Conservation (phyloP, 2,113 vertebrate genomes). For the Mustela nigripes region DNA sequence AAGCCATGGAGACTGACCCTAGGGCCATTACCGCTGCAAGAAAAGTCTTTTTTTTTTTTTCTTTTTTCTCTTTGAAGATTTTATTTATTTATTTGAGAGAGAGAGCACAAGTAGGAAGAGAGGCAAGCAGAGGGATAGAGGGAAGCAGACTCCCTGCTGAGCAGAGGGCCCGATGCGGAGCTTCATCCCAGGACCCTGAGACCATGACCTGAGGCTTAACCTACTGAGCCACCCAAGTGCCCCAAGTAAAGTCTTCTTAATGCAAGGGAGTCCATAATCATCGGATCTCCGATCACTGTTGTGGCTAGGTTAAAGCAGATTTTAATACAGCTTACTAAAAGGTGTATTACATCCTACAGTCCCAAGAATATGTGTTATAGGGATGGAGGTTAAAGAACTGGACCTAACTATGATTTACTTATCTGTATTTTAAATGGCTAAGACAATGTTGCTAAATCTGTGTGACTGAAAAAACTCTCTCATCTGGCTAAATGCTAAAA, state of each 20-base stretch:
- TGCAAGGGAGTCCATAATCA: neutral
- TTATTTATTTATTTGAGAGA: too few relatives aligned
- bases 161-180: too few relatives aligned
- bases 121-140: too few relatives aligned
- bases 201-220: too few relatives aligned
- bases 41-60: neutral
- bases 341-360: neutral
- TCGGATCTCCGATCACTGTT: neutral
- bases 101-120: too few relatives aligned
- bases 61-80: too few relatives aligned
- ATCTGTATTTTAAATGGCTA: constrained; percentile 46
- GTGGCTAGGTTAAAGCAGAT: neutral
- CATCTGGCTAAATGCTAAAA: constrained; percentile 48
- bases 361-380: neutral
- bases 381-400: constrained; percentile 10
- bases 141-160: too few relatives aligned
- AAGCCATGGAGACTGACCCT: neutral
- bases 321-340: neutral
- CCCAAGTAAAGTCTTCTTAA: neutral
- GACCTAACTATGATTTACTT: constrained; percentile 30
- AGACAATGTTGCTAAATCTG: neutral
- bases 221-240: too few relatives aligned
- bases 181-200: too few relatives aligned
- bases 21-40: neutral
- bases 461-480: constrained; percentile 30